phyloP scores from a whole-genome alignment of 2,888 invertebrate genomes.

The Formica aserva region DNA sequence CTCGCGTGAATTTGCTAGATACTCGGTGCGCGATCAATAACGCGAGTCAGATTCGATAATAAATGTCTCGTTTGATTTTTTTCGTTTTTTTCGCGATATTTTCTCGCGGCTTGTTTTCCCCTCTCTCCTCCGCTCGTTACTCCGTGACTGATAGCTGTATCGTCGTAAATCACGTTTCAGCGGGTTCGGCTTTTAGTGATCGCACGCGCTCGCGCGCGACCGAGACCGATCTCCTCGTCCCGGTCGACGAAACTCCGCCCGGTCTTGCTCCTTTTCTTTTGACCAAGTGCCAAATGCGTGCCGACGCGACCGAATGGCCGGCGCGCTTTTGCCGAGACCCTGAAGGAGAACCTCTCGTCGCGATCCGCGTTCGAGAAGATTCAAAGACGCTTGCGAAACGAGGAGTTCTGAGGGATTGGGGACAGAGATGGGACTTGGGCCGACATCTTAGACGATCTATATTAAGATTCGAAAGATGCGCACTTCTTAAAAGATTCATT shows the following conservation, averaged over 20 bases:
- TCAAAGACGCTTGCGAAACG: conserved; percentile 44
- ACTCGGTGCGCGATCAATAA: conserved; percentile 31
- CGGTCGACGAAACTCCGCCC: conserved; percentile 60
- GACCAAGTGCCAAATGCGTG: conserved; percentile 82
- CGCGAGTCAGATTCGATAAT: conserved; percentile 1
- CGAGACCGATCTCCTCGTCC: conserved; percentile 56
- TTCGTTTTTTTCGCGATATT: not conserved
- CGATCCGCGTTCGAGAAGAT: conserved; percentile 16
- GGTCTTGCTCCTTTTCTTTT: conserved; percentile 74
- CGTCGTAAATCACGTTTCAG: conserved; percentile 35
- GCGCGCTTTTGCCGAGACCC: conserved; percentile 36
- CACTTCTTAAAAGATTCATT: not conserved
- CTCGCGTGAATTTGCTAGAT: not conserved
- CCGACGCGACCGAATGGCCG: conserved; percentile 41
- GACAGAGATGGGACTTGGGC: conserved; percentile 12
- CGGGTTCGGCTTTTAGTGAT: conserved; percentile 7
- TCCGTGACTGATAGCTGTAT: conserved; percentile 17
- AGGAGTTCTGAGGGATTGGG: conserved; percentile 14
- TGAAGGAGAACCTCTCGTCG: conserved; percentile 28
- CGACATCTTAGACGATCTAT: conserved; percentile 8
- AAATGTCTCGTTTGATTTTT: conserved; percentile 4
- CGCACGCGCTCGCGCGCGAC: not conserved
- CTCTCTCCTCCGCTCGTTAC: too few relatives aligned
- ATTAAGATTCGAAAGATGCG: conserved; percentile 3
- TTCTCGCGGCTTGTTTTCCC: not conserved